These are phyloP conservation scores for Condylura cristata DNA, from an alignment of 2,113 vertebrate genomes.

Conservation along the genomic window DNA sequence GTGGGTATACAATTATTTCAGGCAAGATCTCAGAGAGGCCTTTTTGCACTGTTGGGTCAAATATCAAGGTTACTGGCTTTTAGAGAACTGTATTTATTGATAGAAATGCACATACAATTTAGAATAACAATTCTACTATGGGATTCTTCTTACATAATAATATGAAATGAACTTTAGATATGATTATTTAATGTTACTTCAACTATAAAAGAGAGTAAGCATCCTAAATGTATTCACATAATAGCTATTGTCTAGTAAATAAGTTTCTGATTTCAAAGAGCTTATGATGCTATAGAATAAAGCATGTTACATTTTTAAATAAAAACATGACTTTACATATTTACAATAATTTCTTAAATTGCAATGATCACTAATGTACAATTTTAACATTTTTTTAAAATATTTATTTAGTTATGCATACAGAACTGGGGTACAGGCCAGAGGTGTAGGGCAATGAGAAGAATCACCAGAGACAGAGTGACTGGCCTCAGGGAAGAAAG, in stretches of 20 bases:
- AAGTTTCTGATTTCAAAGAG: not conserved
- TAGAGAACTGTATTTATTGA: conserved; percentile 3
- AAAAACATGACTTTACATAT: conserved; percentile 13
- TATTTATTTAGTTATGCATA: too few relatives aligned
- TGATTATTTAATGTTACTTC: not conserved
- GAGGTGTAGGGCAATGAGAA: too few relatives aligned
- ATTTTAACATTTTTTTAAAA: not conserved
- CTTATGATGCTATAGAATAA: not conserved
- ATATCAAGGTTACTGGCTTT: not conserved
- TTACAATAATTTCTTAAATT: not conserved
- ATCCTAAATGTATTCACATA: not conserved
- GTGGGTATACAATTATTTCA: not conserved
- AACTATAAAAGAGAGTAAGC: not conserved
- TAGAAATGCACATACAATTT: not conserved
- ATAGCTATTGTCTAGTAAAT: not conserved
- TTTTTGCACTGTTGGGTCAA: not conserved
- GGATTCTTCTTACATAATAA: not conserved
- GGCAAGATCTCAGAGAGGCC: not conserved
- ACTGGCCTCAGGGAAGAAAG: too few relatives aligned
- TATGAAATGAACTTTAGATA: not conserved
- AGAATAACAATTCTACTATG: not conserved
- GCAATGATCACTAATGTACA: not conserved
- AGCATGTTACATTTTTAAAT: not conserved
- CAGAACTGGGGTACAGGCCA: too few relatives aligned
- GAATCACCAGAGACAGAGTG: too few relatives aligned